Percentiles rank a stretch among this genome's conserved stretches.
phyloP scores from a whole-genome alignment of 2,797 vertebrate genomes.

The Knipowitschia caucasica region DNA sequence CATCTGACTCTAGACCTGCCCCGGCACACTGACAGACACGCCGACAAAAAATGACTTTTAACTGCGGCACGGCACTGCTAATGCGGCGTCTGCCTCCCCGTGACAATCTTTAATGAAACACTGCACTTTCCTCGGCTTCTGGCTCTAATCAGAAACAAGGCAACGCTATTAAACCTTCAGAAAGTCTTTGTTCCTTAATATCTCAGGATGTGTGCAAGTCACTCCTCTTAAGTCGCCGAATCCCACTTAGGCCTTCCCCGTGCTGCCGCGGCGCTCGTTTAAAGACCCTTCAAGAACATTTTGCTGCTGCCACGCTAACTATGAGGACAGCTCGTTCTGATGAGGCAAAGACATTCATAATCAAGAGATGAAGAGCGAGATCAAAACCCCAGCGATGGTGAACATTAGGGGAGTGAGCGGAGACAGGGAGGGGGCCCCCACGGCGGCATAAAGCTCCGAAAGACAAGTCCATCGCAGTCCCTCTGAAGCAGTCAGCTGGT shows the following conservation, averaged over 20 bases:
- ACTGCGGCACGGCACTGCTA: slow-evolving; percentile 40
- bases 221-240: slow-evolving; percentile 31
- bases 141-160: slow-evolving; percentile 45
- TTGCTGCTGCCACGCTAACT: slow-evolving; percentile 43
- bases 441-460: not conserved
- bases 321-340: slow-evolving; percentile 41
- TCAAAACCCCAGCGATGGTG: slow-evolving; percentile 30
- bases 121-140: slow-evolving; percentile 45
- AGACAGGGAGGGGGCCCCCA: slow-evolving; percentile 32
- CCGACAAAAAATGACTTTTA: slow-evolving; percentile 29
- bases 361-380: slow-evolving; percentile 34
- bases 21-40: slow-evolving; percentile 11
- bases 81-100: slow-evolving; percentile 39
- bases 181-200: slow-evolving; percentile 43
- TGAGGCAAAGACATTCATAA: slow-evolving; percentile 34
- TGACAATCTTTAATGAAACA: slow-evolving; percentile 58
- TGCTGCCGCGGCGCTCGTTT: slow-evolving; percentile 26
- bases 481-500: too few species aligned
- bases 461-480: too few species aligned
- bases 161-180: slow-evolving; percentile 46
- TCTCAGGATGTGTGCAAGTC: slow-evolving; percentile 44
- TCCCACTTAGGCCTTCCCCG: slow-evolving; percentile 30
- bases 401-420: slow-evolving; percentile 26
- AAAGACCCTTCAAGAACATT: slow-evolving; percentile 48
- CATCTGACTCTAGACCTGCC: slow-evolving; percentile 31